Percentiles rank a stretch among this genome's conserved stretches.
These are phyloP conservation scores for Barypeithes pellucidus DNA, from an alignment of 2,888 invertebrate genomes.

Conservation along the genomic window DNA sequence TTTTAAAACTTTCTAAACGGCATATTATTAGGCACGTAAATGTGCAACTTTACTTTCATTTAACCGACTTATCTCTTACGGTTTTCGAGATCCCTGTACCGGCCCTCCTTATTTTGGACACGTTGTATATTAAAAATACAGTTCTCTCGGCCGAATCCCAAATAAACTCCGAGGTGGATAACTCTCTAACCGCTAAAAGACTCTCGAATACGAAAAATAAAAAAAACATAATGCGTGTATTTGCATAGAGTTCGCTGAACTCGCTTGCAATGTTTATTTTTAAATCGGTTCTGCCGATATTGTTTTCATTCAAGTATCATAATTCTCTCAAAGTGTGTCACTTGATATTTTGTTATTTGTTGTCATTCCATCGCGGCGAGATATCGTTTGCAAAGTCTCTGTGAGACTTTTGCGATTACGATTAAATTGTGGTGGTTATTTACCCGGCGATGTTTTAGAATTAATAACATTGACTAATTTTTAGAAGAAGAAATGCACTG, in stretches of 20 bases:
- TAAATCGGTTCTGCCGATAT: conserved; percentile 50
- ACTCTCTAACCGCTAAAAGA: conserved; percentile 46
- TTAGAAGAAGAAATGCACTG: too few relatives aligned
- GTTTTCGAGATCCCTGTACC: too few relatives aligned
- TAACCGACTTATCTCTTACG: too few relatives aligned
- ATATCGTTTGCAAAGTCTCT: conserved; percentile 27
- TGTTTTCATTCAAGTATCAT: conserved; percentile 52
- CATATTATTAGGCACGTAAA: too few relatives aligned
- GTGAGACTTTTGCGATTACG: conserved; percentile 24
- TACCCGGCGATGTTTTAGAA: conserved; percentile 16
- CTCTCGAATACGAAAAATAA: conserved; percentile 36
- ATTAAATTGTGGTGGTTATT: conserved; percentile 40
- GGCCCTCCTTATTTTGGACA: too few relatives aligned
- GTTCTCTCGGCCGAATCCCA: neutral
- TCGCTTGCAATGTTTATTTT: conserved; percentile 54
- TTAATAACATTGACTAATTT: too few relatives aligned
- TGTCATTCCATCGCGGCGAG: conserved; percentile 32
- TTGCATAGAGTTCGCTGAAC: conserved; percentile 46
- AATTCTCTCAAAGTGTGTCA: conserved; percentile 53
- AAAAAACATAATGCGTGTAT: conserved; percentile 52
- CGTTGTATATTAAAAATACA: too few relatives aligned
- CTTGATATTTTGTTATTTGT: conserved; percentile 50
- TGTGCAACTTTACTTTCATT: too few relatives aligned
- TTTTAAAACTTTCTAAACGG: too few relatives aligned
- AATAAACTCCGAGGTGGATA: conserved; percentile 40